Evolutionary conservation across 2,113 vertebrate genomes (phyloP).

Genomic region (Atherinomorus stipes): DNA sequence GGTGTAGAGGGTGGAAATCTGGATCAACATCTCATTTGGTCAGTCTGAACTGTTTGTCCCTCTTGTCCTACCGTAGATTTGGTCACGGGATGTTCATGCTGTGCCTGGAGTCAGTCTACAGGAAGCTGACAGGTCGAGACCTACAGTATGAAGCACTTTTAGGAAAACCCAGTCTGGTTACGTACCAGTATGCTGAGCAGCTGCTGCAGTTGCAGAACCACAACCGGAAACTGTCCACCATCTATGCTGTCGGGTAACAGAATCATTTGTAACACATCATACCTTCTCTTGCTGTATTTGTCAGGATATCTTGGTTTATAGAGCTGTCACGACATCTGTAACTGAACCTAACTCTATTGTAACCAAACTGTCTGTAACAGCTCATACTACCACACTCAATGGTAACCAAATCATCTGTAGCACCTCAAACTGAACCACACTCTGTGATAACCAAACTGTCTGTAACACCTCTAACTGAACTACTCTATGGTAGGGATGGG

Average conservation of each 20-base stretch:
- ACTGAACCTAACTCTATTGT: no score
- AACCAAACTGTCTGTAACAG: no score
- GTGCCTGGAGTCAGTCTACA: conserved; percentile 91
- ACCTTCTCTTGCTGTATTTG: no score
- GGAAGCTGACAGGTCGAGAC: conserved; percentile 89
- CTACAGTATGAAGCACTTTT: conserved; percentile 87
- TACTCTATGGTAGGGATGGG: no score
- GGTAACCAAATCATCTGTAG: not conserved
- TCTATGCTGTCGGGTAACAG: conserved; percentile 89
- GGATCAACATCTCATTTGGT: no score
- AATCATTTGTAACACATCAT: not conserved
- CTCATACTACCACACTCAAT: no score
- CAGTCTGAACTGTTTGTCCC: not conserved
- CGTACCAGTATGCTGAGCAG: conserved; percentile 88
- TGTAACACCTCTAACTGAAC: not conserved
- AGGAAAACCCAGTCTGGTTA: conserved; percentile 90
- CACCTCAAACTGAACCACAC: no score
- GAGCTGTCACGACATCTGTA: no score
- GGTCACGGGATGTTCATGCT: conserved; percentile 91
- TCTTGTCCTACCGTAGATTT: conserved; percentile 77
- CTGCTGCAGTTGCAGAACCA: conserved; percentile 75
- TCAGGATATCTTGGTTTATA: no score
- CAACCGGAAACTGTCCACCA: conserved; percentile 77
- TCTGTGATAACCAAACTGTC: no score
- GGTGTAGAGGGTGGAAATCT: no score